Conservation (phyloP, 2,888 invertebrate genomes). For the Falcaria lacertinaria region DNA sequence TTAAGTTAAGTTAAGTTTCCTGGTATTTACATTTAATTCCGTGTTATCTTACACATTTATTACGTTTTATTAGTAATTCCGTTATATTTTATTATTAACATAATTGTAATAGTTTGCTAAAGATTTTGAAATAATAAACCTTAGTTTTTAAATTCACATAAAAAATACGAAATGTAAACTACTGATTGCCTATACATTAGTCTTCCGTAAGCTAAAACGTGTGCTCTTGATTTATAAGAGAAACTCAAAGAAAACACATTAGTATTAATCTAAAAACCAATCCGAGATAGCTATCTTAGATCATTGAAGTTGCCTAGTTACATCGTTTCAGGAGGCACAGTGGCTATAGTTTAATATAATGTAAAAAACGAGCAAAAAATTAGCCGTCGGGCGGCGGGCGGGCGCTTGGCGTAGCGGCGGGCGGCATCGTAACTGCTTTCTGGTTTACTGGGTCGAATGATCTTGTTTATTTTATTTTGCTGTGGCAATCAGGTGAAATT, state of each 20-base stretch:
- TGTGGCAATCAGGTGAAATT: conserved; percentile 48
- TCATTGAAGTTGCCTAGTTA: conserved; percentile 17
- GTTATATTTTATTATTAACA: no score
- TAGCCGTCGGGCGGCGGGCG: conserved; percentile 41
- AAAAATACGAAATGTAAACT: no score
- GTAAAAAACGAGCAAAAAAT: conserved; percentile 47
- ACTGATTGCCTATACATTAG: no score
- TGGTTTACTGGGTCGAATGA: conserved; percentile 69
- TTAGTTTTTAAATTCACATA: no score
- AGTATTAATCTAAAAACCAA: no score
- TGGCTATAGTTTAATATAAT: conserved; percentile 21
- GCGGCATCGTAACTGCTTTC: conserved; percentile 45
- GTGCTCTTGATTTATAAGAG: no score
- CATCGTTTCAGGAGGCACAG: conserved; percentile 1
- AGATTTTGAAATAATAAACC: no score
- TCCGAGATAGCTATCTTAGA: not conserved
- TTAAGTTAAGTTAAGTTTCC: not conserved
- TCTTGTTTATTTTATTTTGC: conserved; percentile 40
- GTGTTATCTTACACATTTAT: no score
- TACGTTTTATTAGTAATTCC: not conserved
- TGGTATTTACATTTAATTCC: not conserved
- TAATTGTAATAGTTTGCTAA: no score
- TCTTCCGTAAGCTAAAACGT: no score
- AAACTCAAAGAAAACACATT: no score
- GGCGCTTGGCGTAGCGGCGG: conserved; percentile 25